Evolutionary conservation across 2,888 invertebrate species (phyloP).

Genomic region (Cylindroiulus punctatus): DNA sequence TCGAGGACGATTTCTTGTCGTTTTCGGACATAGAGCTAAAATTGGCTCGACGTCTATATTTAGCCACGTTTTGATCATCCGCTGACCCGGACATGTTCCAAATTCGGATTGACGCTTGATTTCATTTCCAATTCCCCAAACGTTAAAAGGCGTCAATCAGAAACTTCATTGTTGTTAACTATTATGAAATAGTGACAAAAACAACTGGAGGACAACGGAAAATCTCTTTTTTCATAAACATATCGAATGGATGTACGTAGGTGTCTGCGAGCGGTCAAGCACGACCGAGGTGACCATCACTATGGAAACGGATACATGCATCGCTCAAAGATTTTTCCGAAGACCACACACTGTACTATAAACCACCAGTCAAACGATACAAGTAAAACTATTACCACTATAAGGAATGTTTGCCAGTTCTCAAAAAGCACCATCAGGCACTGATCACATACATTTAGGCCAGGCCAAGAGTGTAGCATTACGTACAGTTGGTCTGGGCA

Average conservation of each 20-base stretch:
- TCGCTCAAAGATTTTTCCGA: neutral
- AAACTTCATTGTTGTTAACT: neutral
- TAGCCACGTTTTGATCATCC: slow-evolving; percentile 23
- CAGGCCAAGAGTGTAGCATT: too few species aligned
- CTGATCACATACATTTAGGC: too few species aligned
- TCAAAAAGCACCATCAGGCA: too few species aligned
- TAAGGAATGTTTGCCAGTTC: neutral
- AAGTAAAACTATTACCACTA: neutral
- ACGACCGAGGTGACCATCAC: slow-evolving; percentile 8
- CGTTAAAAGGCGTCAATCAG: slow-evolving; percentile 22
- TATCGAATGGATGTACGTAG: neutral
- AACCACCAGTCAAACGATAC: neutral
- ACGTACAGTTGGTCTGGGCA: too few species aligned
- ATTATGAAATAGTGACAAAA: neutral
- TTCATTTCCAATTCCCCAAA: slow-evolving; percentile 34
- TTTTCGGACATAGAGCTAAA: neutral
- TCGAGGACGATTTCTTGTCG: neutral
- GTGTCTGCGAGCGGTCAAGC: neutral
- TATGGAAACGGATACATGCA: neutral
- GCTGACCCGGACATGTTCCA: neutral
- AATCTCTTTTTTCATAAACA: neutral
- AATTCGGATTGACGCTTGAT: neutral
- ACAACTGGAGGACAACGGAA: neutral
- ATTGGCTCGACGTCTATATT: slow-evolving; percentile 12
- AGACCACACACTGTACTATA: neutral